phyloP scores from a whole-genome alignment of 1,140 invertebrate species.

The Cataglyphis hispanica region DNA sequence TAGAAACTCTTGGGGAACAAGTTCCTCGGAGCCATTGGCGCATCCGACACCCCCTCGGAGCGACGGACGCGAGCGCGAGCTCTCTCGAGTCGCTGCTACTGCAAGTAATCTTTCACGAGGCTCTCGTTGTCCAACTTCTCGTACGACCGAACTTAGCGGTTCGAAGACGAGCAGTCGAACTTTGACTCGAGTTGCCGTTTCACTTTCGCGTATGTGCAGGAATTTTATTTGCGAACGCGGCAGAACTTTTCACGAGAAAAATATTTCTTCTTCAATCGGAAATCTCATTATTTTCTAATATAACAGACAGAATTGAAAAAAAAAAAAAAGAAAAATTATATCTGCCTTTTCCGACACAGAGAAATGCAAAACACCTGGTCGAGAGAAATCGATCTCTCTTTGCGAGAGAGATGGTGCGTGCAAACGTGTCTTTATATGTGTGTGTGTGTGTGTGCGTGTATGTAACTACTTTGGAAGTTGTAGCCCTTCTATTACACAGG shows the following conservation, averaged over 20 bases:
- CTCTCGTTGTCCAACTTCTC: slow-evolving; percentile 53
- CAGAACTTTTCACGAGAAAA: slow-evolving; percentile 20
- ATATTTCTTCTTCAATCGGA: not conserved
- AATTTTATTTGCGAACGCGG: slow-evolving; percentile 8
- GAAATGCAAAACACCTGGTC: slow-evolving; percentile 10
- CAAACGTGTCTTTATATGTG: not conserved
- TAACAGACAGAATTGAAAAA: not conserved
- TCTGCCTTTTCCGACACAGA: not conserved
- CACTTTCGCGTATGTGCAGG: slow-evolving; percentile 42
- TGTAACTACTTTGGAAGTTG: slow-evolving; percentile 37
- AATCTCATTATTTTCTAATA: slow-evolving; percentile 1
- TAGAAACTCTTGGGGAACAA: slow-evolving; percentile 72
- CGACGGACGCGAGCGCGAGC: slow-evolving; percentile 10
- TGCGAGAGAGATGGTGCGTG: not conserved
- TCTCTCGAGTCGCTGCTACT: slow-evolving; percentile 10
- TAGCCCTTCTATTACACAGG: slow-evolving; percentile 41
- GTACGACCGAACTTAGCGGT: not conserved
- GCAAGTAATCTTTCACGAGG: slow-evolving; percentile 66
- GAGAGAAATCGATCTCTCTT: slow-evolving; percentile 49
- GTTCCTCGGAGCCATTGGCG: slow-evolving; percentile 70
- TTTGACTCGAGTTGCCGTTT: slow-evolving; percentile 48
- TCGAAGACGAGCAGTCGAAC: slow-evolving; percentile 30
- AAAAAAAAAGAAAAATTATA: not conserved
- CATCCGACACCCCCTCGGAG: slow-evolving; percentile 51
- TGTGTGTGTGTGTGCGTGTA: not conserved